Base-by-base conservation (phyloP, 2,888 invertebrate genomes). In the Parnassius mnemosyne region DNA sequence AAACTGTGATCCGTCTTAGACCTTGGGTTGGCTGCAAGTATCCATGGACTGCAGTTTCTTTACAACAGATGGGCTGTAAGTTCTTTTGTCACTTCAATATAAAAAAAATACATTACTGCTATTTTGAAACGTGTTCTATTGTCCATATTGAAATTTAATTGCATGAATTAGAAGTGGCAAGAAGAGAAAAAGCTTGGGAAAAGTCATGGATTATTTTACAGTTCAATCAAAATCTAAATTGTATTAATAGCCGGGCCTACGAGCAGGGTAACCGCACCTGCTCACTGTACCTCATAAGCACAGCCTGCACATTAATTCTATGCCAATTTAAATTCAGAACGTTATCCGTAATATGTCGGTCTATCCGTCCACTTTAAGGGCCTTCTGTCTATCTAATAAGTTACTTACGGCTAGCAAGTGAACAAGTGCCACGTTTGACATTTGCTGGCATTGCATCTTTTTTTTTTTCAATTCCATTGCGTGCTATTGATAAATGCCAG, bases 281-380 rank as follows among this genome's bases (percentile, higher is more conserved):
- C 77, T 65, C 2, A 34, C n/a, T 56, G 61, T 73, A 68, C 73
- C 71, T 74, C 56, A 56, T 52, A 68, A 73, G 71, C 61, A 66
- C 65, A 68, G 34, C 13, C 55, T 67, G 69, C 71, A 67, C 74
- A 73, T 75, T 78, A 78, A 80, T 77, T 77, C 73, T 72, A 70
- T 66, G 61, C 72, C 74, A 76, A 80, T 81, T 80, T 79, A 72
- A 71, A 81, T 81, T 80, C 70, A 73, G 75, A 77, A 69, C 72
- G 72, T 65, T 70, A 65, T 57, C 65, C 63, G 71, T 71, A 77
- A 75, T 77, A 76, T 70, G 76, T 79, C 75, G 64, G 70, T 75
- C 75, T 77, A 72, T 73, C 75, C 71, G 71, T 79, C 77, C 64
- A 58, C 63, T 75, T 72, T 83, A 85, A 83, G 81, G 84, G 83